Evolutionary conservation across 1,140 invertebrate genomes (phyloP), one percentile per base, ranked within the genome.

Genomic region (Psilanteris sp.): DNA sequence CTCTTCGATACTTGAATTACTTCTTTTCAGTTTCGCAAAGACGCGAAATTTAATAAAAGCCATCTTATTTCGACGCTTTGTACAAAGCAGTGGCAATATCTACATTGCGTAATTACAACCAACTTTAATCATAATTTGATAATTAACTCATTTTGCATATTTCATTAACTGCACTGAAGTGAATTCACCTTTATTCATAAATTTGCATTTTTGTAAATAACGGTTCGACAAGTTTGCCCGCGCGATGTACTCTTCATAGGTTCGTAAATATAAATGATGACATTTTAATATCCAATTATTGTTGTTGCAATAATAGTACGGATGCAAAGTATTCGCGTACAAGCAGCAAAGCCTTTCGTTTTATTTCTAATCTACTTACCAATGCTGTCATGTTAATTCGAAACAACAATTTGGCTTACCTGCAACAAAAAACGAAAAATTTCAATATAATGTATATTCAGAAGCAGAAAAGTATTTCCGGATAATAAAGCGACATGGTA

Each of bases 1-100:
- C 20, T 59, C 54, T 66, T 55, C 44, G 32, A 50, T 73, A 59
- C 43, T 62, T 55, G 39, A 55, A 62, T 72, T 71, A 62, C 9
- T 59, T 55, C 15, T 44, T 52, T 57, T 43, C 13, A 26, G 34
- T 48, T 16, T 31, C 48, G 36, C 48, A 52, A 20, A 37, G 22
- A 37, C 11, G 36, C 3, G 15, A 43, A 68, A 68, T 68, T 59
- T 50, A 67, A 55, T 46, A 44, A 67, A n/a, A n/a, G 48, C 44
- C 31, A 55, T 37, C 37, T 44, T 55, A 13, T 18, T 37, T 29
- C 16, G 22, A 1, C 14, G 8, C 22, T 29, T 46, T 29, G 34
- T 8, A 43, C 36, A 66, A 32, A 36, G 34, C 9, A 43, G 29
- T 27, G 9, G 29, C 20, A 32, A 67, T 44, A 46, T 44, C 11